These are phyloP conservation scores for Lasiurus borealis DNA, from an alignment of 2,113 vertebrate species.

Conservation along the genomic window DNA sequence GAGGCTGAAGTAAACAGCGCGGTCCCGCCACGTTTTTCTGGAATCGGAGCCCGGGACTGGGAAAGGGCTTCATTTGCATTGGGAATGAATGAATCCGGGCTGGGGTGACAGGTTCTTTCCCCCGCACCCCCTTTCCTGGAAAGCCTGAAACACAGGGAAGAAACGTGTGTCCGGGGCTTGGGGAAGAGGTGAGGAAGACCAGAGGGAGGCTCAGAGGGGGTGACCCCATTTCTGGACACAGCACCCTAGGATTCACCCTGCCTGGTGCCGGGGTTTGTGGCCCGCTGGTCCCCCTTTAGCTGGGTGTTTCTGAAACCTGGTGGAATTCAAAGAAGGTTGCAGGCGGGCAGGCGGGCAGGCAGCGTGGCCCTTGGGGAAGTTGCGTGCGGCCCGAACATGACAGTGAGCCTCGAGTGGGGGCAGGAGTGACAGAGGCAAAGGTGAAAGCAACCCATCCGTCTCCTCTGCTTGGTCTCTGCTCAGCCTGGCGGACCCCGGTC, in stretches of 20 bases:
- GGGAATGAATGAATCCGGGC: conserved; percentile 69
- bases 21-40: conserved; percentile 87
- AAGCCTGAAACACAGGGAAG: not conserved
- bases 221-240: not conserved
- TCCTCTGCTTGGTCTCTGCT: not conserved
- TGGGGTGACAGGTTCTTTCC: conserved; percentile 1
- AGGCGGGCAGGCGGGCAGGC: not conserved
- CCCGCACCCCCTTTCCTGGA: not conserved
- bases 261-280: not conserved
- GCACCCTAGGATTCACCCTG: not conserved
- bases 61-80: conserved; percentile 83
- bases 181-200: fast-evolving
- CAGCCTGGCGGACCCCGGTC: not conserved
- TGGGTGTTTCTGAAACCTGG: conserved; percentile 27
- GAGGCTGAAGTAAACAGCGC: conserved; percentile 95
- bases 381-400: not conserved
- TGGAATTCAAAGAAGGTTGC: not conserved
- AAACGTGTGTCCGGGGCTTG: not conserved
- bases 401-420: not conserved
- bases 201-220: not conserved
- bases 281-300: not conserved
- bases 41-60: conserved; percentile 81
- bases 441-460: not conserved
- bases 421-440: not conserved
- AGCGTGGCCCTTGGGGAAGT: not conserved